Conservation (phyloP, 1,140 invertebrate species). For the Drosophila erecta region DNA sequence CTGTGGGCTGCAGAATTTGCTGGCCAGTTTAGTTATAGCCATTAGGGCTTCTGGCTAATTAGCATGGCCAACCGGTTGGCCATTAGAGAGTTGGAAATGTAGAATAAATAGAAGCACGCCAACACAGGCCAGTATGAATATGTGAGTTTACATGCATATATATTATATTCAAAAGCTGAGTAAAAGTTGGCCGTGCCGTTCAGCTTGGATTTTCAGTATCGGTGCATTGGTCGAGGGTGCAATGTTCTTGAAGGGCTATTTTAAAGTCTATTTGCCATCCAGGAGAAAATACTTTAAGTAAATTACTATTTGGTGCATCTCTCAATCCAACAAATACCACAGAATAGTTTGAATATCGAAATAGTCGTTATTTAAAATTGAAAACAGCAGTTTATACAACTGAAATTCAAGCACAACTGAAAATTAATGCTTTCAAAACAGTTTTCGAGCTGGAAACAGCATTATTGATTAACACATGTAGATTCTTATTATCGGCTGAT, state of each 20-base stretch:
- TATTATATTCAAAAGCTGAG: constrained; percentile 3
- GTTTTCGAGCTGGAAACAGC: too few species aligned
- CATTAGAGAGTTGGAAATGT: constrained; percentile 36
- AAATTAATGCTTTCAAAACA: too few species aligned
- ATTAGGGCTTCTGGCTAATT: constrained; percentile 53
- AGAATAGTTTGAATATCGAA: too few species aligned
- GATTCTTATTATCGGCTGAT: too few species aligned
- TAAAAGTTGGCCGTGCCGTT: constrained; percentile 25
- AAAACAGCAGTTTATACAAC: not conserved
- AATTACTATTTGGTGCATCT: too few species aligned
- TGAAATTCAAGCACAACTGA: too few species aligned
- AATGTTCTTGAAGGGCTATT: constrained; percentile 6
- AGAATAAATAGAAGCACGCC: constrained; percentile 37
- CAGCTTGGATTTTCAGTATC: not conserved
- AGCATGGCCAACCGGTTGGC: constrained; percentile 49
- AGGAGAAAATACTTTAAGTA: too few species aligned
- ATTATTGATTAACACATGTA: too few species aligned
- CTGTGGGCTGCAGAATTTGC: constrained; percentile 15
- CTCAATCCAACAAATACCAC: too few species aligned
- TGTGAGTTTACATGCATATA: constrained; percentile 3
- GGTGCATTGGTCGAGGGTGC: constrained; percentile 22
- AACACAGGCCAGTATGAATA: not conserved
- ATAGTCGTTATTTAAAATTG: not conserved
- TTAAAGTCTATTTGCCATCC: not conserved
- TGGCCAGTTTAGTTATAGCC: constrained; percentile 30